Percentiles rank a stretch among this genome's conserved stretches.
These are phyloP conservation scores for Latrodectus elegans DNA, from an alignment of 2,888 invertebrate genomes.

Conservation along the genomic window DNA sequence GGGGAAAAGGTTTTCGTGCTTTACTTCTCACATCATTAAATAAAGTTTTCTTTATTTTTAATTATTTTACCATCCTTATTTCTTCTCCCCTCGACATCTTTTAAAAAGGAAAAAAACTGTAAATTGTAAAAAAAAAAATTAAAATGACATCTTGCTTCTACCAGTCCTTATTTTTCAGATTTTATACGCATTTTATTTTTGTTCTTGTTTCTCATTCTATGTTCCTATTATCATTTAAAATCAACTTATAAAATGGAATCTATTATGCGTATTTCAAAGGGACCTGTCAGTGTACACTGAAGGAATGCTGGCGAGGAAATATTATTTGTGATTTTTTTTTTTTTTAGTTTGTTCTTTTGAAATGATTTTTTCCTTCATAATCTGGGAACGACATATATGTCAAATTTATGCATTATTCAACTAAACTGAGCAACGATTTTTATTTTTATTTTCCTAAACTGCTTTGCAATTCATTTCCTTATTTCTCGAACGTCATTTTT, in stretches of 20 bases:
- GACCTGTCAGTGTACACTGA: not conserved
- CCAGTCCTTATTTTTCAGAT: not conserved
- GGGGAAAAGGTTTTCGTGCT: conserved; percentile 3
- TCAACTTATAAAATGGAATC: conserved; percentile 9
- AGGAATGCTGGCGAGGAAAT: not conserved
- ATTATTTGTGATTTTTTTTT: not conserved
- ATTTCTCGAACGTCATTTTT: too few relatives aligned
- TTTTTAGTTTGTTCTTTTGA: not conserved
- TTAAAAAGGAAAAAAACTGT: conserved; percentile 15
- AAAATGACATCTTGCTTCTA: conserved; percentile 38
- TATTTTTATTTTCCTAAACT: too few relatives aligned
- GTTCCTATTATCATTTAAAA: conserved; percentile 32
- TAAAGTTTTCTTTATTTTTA: conserved; percentile 3
- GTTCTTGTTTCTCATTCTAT: not conserved
- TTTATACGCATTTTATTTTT: not conserved
- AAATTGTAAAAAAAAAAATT: conserved; percentile 24
- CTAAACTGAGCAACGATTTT: too few relatives aligned
- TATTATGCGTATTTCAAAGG: conserved; percentile 6
- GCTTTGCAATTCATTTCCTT: too few relatives aligned
- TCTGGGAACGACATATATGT: not conserved
- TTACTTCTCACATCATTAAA: conserved; percentile 48
- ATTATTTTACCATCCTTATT: conserved; percentile 6
- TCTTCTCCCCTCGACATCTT: conserved; percentile 9
- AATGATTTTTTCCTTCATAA: not conserved
- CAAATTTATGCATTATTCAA: not conserved